A percentile compares a stretch with the other conserved stretches of the same genome.
Conservation (phyloP, 2,888 invertebrate genomes). For the Tetramorium bicarinatum region DNA sequence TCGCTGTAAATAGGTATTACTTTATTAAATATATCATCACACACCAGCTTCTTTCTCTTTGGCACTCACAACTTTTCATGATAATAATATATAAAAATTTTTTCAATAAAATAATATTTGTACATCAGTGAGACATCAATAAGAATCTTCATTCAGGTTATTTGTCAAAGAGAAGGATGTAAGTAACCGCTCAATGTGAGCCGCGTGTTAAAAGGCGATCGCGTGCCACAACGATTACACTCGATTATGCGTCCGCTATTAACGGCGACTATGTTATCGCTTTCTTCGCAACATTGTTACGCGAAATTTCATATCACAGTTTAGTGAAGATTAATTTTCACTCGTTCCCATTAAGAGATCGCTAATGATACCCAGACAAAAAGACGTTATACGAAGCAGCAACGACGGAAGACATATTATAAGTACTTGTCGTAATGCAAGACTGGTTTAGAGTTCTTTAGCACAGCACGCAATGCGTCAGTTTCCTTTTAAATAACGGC, state of each 20-base stretch:
- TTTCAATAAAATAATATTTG: not conserved
- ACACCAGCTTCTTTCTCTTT: not conserved
- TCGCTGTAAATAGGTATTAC: not conserved
- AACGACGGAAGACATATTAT: slow-evolving; percentile 4
- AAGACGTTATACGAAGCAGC: not conserved
- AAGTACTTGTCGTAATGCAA: slow-evolving; percentile 20
- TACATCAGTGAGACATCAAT: not conserved
- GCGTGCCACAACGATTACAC: slow-evolving; percentile 29
- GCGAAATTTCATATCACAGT: slow-evolving; percentile 10
- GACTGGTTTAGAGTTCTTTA: slow-evolving; percentile 16
- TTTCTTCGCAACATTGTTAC: slow-evolving; percentile 38
- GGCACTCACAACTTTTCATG: not conserved
- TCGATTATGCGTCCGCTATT: slow-evolving; percentile 30
- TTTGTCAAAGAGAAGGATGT: not conserved
- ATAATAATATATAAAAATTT: not conserved
- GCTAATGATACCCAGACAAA: slow-evolving; percentile 23
- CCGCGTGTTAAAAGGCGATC: slow-evolving; percentile 31
- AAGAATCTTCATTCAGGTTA: not conserved
- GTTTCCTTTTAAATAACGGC: slow-evolving; percentile 36
- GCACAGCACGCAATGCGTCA: slow-evolving; percentile 7
- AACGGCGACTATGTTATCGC: not conserved
- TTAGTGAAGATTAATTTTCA: slow-evolving; percentile 25
- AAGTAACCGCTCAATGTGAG: slow-evolving; percentile 20
- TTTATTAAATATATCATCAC: not conserved
- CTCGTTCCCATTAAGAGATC: slow-evolving; percentile 19